phyloP scores from a whole-genome alignment of 2,888 invertebrate genomes.

The Campoletis raptor region DNA sequence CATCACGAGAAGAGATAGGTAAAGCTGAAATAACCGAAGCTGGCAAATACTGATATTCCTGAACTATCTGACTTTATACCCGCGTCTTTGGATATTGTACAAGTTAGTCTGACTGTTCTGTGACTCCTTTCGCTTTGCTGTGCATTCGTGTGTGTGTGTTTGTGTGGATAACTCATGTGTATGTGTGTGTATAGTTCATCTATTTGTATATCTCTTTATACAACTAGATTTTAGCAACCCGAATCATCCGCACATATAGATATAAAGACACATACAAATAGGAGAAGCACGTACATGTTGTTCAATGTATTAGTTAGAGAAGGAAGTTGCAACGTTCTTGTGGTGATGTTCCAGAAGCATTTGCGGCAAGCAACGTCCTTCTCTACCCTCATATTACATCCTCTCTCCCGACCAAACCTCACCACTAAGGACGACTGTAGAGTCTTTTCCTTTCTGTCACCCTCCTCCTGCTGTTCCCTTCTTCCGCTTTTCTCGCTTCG shows the following conservation, averaged over 20 bases:
- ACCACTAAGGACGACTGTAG: slow-evolving; percentile 38
- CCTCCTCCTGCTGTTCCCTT: neutral
- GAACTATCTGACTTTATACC: slow-evolving; percentile 20
- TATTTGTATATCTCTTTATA: slow-evolving; percentile 41
- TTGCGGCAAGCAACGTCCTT: slow-evolving; percentile 60
- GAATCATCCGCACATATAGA: neutral
- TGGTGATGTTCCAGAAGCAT: slow-evolving; percentile 58
- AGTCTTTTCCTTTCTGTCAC: neutral
- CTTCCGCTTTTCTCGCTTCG: neutral
- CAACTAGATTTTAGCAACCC: slow-evolving; percentile 29
- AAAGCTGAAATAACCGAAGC: slow-evolving; percentile 36
- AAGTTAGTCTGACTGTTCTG: slow-evolving; percentile 49
- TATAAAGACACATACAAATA: slow-evolving; percentile 5
- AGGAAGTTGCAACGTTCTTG: slow-evolving; percentile 53
- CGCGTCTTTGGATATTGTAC: slow-evolving; percentile 67
- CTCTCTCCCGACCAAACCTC: slow-evolving; percentile 19
- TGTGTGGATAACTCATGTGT: neutral
- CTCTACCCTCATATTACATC: slow-evolving; percentile 24
- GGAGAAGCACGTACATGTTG: neutral
- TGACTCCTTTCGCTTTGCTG: neutral
- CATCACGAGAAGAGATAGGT: slow-evolving; percentile 19
- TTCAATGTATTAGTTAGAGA: slow-evolving; percentile 15
- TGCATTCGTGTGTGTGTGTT: slow-evolving; percentile 10
- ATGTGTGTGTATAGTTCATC: neutral
- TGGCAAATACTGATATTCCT: slow-evolving; percentile 60